Conservation (phyloP, 2,888 invertebrate species). For the Sialis lutaria region DNA sequence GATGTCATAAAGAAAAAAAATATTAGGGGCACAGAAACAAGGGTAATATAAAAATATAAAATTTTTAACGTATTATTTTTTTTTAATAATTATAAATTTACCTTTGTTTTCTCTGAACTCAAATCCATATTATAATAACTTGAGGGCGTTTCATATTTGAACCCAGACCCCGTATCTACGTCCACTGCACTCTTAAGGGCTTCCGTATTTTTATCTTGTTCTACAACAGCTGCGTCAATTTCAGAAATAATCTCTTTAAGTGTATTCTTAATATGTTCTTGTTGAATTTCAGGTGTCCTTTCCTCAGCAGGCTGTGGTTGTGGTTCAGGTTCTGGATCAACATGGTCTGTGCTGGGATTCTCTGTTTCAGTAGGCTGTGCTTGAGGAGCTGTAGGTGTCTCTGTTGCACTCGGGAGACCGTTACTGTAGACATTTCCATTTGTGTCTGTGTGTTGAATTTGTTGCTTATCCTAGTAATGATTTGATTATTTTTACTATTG, state of each 20-base stretch:
- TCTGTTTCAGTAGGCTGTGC: not conserved
- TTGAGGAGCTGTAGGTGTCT: not conserved
- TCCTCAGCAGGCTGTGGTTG: not conserved
- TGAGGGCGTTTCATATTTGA: slow-evolving; percentile 10
- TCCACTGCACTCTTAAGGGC: slow-evolving; percentile 4
- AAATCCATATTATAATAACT: slow-evolving; percentile 3
- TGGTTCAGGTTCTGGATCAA: not conserved
- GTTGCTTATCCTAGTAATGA: too few species aligned
- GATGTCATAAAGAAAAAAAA: too few species aligned
- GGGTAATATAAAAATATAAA: not conserved
- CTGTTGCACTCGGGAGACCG: too few species aligned
- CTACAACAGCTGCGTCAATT: slow-evolving; percentile 36
- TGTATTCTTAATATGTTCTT: slow-evolving; percentile 34
- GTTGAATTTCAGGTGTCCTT: slow-evolving; percentile 24
- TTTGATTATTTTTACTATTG: too few species aligned
- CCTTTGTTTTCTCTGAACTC: not conserved
- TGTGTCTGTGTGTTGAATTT: too few species aligned
- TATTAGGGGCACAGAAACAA: too few species aligned
- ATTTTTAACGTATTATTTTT: not conserved
- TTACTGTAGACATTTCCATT: too few species aligned
- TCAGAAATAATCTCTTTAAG: slow-evolving; percentile 41
- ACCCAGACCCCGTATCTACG: slow-evolving; percentile 8
- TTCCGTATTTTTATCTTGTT: slow-evolving; percentile 19
- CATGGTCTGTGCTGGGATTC: not conserved
- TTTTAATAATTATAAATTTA: not conserved